phyloP scores from a whole-genome alignment of 2,797 vertebrate species.

The Alauda arvensis region DNA sequence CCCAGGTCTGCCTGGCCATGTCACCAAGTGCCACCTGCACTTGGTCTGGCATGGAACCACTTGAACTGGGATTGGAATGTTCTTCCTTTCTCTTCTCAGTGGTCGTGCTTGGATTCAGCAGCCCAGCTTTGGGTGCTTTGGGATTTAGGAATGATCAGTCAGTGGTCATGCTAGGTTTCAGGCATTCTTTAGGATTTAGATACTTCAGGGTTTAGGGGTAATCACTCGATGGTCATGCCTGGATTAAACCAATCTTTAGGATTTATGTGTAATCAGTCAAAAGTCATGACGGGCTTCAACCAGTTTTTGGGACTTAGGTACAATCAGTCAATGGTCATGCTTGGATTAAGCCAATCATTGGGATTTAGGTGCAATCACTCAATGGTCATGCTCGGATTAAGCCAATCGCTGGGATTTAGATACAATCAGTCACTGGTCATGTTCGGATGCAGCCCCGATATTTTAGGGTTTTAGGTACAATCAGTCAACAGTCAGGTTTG shows the following conservation, averaged over 20 bases:
- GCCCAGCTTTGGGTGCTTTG: neutral
- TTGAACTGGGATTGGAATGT: neutral
- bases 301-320: neutral
- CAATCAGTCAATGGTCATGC: neutral
- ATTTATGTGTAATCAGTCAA: neutral
- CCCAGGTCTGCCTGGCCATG: accelerated
- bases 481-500: too few species aligned
- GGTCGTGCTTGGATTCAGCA: too few species aligned
- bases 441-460: too few species aligned
- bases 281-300: accelerated
- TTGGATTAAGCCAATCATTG: neutral
- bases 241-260: neutral
- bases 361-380: neutral
- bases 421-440: neutral
- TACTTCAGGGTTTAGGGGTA: neutral
- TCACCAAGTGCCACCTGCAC: neutral
- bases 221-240: neutral
- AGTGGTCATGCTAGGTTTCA: too few species aligned
- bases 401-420: neutral
- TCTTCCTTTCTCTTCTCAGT: neutral
- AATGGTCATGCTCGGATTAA: neutral
- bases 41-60: neutral
- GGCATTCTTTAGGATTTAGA: neutral
- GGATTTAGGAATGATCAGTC: neutral
- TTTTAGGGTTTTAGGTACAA: too few species aligned